These are phyloP conservation scores for Sialis lutaria DNA, from an alignment of 2,888 invertebrate genomes.

Conservation along the genomic window DNA sequence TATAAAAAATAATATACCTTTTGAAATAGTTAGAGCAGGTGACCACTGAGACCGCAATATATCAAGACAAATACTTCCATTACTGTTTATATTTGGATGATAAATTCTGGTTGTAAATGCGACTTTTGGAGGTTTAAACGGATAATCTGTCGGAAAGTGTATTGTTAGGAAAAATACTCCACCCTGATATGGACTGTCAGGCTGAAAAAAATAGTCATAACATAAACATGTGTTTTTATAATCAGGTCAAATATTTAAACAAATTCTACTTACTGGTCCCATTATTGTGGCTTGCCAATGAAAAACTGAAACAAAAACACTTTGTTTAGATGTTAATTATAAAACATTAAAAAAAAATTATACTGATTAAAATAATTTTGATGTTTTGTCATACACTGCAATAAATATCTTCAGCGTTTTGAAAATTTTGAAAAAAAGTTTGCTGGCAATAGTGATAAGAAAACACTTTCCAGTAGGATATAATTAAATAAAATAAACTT, in stretches of 20 bases:
- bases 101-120: conserved; percentile 99
- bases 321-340: too few relatives aligned
- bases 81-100: conserved; percentile 99
- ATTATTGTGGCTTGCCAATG: conserved; percentile 99
- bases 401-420: background rate
- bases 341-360: conserved; percentile 14
- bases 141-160: conserved; percentile 99
- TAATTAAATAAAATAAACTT: too few relatives aligned
- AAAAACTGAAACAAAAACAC: conserved; percentile 64
- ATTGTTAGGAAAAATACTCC: conserved; percentile 99
- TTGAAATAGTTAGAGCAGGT: conserved; percentile 99
- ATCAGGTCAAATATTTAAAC: background rate
- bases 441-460: too few relatives aligned
- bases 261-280: conserved; percentile 83
- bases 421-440: too few relatives aligned
- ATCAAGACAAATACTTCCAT: conserved; percentile 99
- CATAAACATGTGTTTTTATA: background rate
- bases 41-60: conserved; percentile 99
- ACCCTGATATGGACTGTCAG: conserved; percentile 99
- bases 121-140: conserved; percentile 99
- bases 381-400: background rate
- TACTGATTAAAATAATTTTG: conserved; percentile 9
- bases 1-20: conserved; percentile 46
- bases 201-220: conserved; percentile 33
- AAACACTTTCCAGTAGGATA: too few relatives aligned